Evolutionary conservation across 2,113 vertebrate species (phyloP), one percentile per base, ranked within the genome.

Genomic region (Elaphurus davidianus): DNA sequence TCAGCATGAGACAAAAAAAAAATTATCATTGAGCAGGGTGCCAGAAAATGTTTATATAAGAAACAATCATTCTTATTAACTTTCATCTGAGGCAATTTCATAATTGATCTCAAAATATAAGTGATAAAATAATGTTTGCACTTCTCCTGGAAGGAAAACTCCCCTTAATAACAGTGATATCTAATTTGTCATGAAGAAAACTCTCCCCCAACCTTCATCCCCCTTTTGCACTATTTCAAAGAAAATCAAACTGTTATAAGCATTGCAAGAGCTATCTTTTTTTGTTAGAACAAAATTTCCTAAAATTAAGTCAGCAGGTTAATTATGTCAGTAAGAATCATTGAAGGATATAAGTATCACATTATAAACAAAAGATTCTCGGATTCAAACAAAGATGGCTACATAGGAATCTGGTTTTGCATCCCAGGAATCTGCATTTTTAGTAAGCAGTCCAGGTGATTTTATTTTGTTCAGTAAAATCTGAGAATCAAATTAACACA

Each of bases 81-180:
- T 92, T 95, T 85, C 57, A 27, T 94, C 54, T 15, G 40, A 74
- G 62, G 19, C 15, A 92, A 62, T 87, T 96, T 93, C 36, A 85
- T 92, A 87, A 96, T 52, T 90, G 21, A 95, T 95, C 43, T 59
- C 71, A 93, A 97, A 90, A 96, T 89, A 52, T 45, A 95, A 90
- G 60, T 87, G 52, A 91, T 74, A 67, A 97, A 79, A 89, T 78
- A 74, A 78, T 85, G 7, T 67, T 59, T 96, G 36, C 33, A n/a
- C 8, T 78, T 57, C 59, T 88, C 47, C 45, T 79, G 7, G 50
- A 93, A 97, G 59, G 40, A 89, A 94, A 55, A 52, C 2, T 87
- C 6, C 64, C 16, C 91, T 96, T 60, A 60, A 94, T 7, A 76
- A 45, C 12, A 90, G 1, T 87, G 16, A 47, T 79, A 79, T n/a